A percentile compares a stretch with the other conserved stretches of the same genome.
Evolutionary conservation across 2,797 vertebrate genomes (phyloP).

Genomic region (Channallabes apus): DNA sequence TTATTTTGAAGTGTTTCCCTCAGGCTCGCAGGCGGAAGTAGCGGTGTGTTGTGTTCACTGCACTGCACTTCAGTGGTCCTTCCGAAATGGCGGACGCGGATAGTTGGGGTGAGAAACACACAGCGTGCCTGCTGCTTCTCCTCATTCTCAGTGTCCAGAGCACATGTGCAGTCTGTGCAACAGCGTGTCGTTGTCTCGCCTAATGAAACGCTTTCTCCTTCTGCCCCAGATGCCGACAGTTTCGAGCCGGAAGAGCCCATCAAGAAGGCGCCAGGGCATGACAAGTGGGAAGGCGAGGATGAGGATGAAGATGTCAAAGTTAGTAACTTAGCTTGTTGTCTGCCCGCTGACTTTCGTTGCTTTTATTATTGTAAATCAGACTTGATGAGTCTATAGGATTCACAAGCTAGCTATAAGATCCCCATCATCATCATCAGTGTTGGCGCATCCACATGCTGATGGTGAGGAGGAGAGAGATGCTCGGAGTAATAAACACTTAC

Average conservation of each 20-base stretch:
- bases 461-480: neutral
- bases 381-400: neutral
- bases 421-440: neutral
- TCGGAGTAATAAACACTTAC: neutral
- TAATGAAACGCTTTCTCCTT: constrained; percentile 25
- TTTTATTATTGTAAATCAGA: neutral
- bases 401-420: too few relatives aligned
- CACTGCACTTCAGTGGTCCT: constrained; percentile 69
- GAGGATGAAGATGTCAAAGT: constrained; percentile 84
- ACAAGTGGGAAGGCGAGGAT: constrained; percentile 75
- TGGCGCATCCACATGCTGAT: neutral
- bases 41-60: constrained; percentile 54
- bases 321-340: constrained; percentile 29
- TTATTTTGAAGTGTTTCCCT: constrained; percentile 39
- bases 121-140: neutral
- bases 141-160: neutral
- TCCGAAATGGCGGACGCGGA: constrained; percentile 75
- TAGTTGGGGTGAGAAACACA: constrained; percentile 74
- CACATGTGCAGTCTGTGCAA: neutral
- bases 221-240: constrained; percentile 73
- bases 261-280: constrained; percentile 70
- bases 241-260: constrained; percentile 74
- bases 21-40: neutral
- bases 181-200: neutral
- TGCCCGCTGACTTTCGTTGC: too few relatives aligned